Conservation (phyloP, 2,888 invertebrate genomes). For the Rotaria magnacalcarata region DNA sequence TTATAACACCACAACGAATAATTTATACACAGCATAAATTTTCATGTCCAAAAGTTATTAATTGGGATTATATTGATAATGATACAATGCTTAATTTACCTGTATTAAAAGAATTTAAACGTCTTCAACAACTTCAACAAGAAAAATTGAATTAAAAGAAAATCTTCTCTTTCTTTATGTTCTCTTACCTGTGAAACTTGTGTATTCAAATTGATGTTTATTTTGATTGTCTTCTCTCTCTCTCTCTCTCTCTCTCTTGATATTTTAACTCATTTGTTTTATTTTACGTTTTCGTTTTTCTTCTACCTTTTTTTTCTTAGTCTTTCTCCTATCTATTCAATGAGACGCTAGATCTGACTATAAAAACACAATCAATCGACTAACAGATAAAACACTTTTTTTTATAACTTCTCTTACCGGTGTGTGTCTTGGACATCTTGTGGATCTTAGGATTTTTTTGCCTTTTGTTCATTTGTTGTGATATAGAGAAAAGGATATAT, state of each 20-base stretch:
- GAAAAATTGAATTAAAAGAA: neutral
- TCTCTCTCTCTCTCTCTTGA: neutral
- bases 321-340: neutral
- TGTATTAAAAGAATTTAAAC: conserved; percentile 37
- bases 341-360: neutral
- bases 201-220: conserved; percentile 23
- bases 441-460: neutral
- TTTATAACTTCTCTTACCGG: neutral
- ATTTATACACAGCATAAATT: conserved; percentile 36
- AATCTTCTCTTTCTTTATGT: neutral
- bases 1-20: conserved; percentile 33
- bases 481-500: neutral
- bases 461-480: neutral
- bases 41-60: conserved; percentile 3
- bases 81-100: conserved; percentile 34
- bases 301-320: neutral
- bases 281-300: neutral
- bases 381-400: neutral
- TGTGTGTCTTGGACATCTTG: neutral
- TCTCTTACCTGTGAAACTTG: conserved; percentile 19
- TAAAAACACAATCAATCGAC: conserved; percentile 12
- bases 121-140: conserved; percentile 27
- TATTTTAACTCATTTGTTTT: conserved; percentile 31
- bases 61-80: conserved; percentile 32
- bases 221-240: neutral